phyloP scores from a whole-genome alignment of 2,113 vertebrate genomes.

The Limnothrissa miodon region DNA sequence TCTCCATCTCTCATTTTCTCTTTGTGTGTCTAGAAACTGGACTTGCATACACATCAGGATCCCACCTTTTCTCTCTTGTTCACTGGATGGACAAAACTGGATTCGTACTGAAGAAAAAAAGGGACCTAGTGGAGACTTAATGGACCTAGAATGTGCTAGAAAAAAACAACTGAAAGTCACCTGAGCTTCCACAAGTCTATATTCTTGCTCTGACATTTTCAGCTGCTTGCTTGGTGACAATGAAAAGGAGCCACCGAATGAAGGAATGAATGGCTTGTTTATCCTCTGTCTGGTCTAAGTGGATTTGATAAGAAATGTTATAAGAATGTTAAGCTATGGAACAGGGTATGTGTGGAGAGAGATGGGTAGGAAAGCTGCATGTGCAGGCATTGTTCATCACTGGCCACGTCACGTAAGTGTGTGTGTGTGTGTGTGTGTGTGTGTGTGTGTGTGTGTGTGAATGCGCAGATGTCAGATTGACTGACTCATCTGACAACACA shows the following conservation, averaged over 20 bases:
- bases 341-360: background rate
- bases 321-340: slow-evolving; percentile 15
- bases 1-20: too few species aligned
- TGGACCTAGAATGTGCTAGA: slow-evolving; percentile 12
- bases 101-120: slow-evolving; percentile 18
- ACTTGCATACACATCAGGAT: slow-evolving; percentile 11
- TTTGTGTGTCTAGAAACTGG: slow-evolving; percentile 7
- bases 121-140: background rate
- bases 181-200: slow-evolving; percentile 1
- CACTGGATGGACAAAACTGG: slow-evolving; percentile 23
- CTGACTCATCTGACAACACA: too few species aligned
- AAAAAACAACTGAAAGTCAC: slow-evolving; percentile 19
- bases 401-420: background rate
- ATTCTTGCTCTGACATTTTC: slow-evolving; percentile 34
- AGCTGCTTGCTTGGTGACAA: slow-evolving; percentile 24
- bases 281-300: slow-evolving; percentile 24
- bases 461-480: too few species aligned
- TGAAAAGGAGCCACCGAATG: slow-evolving; percentile 6
- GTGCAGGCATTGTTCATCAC: background rate
- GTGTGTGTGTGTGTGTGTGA: slow-evolving; percentile 4
- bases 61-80: background rate
- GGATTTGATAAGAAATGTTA: too few species aligned
- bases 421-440: slow-evolving; percentile 3
- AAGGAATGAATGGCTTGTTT: background rate
- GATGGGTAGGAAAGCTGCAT: too few species aligned